Evolutionary conservation across 2,113 vertebrate species (phyloP).

Genomic region (Muscicapa adusta): DNA sequence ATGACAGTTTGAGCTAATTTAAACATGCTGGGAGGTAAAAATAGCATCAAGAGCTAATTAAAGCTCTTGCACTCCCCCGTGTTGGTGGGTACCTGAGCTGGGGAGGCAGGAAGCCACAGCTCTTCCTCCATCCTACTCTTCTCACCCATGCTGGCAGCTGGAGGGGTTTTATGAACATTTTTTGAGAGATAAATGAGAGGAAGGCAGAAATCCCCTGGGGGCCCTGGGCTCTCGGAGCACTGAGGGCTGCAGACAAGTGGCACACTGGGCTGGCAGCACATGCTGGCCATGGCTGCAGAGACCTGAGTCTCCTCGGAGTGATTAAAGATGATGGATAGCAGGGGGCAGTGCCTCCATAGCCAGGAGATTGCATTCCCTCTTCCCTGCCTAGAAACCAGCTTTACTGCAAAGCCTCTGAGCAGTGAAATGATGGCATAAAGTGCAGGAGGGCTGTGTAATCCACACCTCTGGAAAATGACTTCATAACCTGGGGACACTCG

Average conservation of each 20-base stretch:
- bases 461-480: neutral
- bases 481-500: fast-evolving
- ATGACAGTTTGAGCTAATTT: slow-evolving; percentile 29
- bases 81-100: neutral
- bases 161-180: neutral
- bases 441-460: neutral
- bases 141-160: neutral
- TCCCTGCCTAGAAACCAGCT: neutral
- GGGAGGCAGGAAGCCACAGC: neutral
- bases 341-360: neutral
- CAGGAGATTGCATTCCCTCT: neutral
- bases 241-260: neutral
- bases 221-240: neutral
- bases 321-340: neutral
- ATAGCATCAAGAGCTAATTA: slow-evolving; percentile 48
- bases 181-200: neutral
- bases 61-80: neutral
- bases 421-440: fast-evolving
- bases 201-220: neutral
- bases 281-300: fast-evolving
- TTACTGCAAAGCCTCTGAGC: neutral
- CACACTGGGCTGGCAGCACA: fast-evolving
- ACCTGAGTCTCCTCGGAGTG: fast-evolving
- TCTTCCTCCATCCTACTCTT: neutral
- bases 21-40: neutral